These are phyloP conservation scores for Drosophila longiperda DNA, from an alignment of 2,888 invertebrate genomes.

Conservation along the genomic window DNA sequence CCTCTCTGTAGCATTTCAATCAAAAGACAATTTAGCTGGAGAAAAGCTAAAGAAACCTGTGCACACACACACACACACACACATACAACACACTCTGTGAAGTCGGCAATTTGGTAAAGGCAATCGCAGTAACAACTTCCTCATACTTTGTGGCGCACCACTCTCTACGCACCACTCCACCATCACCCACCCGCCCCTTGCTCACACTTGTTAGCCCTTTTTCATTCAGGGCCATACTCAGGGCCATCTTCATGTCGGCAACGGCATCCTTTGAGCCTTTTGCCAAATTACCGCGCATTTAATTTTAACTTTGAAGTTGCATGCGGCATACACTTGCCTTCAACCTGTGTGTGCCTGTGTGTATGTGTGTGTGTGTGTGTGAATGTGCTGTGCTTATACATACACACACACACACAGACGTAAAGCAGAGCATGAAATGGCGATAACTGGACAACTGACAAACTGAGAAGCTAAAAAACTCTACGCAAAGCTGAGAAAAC, in stretches of 20 bases:
- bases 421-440: constrained; percentile 60
- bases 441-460: constrained; percentile 53
- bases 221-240: constrained; percentile 37
- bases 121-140: constrained; percentile 48
- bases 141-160: constrained; percentile 21
- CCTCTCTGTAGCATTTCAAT: constrained; percentile 65
- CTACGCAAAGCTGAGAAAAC: constrained; percentile 35
- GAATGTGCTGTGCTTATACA: constrained; percentile 23
- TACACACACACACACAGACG: neutral
- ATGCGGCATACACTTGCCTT: constrained; percentile 80
- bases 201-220: constrained; percentile 8
- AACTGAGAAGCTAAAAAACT: constrained; percentile 26
- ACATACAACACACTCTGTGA: constrained; percentile 45
- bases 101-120: constrained; percentile 68
- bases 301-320: constrained; percentile 84
- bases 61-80: neutral
- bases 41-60: constrained; percentile 55
- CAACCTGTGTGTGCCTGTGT: constrained; percentile 55
- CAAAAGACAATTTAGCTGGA: constrained; percentile 73
- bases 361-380: constrained; percentile 26
- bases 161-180: neutral
- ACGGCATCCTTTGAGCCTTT: constrained; percentile 83
- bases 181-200: constrained; percentile 4
- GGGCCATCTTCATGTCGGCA: constrained; percentile 63
- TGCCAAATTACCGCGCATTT: constrained; percentile 84